Evolutionary conservation across 2,888 invertebrate species (phyloP), one percentile per base, ranked within the genome.

Genomic region (Latrodectus elegans): DNA sequence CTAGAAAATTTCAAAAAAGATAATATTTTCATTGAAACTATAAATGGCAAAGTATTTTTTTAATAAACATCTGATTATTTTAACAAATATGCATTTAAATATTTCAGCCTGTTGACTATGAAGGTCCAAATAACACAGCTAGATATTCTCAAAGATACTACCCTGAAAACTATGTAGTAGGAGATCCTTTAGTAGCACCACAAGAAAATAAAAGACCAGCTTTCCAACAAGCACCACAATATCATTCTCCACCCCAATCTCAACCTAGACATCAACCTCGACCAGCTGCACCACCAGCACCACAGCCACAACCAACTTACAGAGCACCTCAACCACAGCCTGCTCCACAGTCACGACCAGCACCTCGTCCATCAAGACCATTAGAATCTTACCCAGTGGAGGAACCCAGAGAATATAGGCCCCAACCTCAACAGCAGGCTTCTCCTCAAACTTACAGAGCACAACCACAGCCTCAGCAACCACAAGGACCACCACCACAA

Each of bases 81-180:
- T 38, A 38, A 38, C 38, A 38, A 38, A 38, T 38, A 38, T 38
- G 6, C 38, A 38, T 38, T 38, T 38, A 38, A 38, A 38, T 38
- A 64, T 77, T 76, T 22, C 76, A 89, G 89, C 70, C 89, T 51
- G 70, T 90, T 22, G 89, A 90, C 70, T 88, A 90, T 22, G 89
- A 90, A 64, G 91, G 91, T 9, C 89, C 89, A 51, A 90, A 91
- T 90, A 91, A 91, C 72, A 91, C 91, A 10, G 84, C 91, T 55
- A 89, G 90, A 49, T 92, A 92, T 89, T 91, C 91, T 17, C 91
- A 92, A 82, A 90, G 92, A 9, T 92, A 91, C 89, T 91, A 91
- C 73, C 91, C 91, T 4, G 91, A 91, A 17, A 90, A 90, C 52
- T 89, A 89, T 70, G 81, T 84, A 17, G 76, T 86, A 4, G 90